phyloP scores from a whole-genome alignment of 2,888 invertebrate genomes.

The Clunio marinus region DNA sequence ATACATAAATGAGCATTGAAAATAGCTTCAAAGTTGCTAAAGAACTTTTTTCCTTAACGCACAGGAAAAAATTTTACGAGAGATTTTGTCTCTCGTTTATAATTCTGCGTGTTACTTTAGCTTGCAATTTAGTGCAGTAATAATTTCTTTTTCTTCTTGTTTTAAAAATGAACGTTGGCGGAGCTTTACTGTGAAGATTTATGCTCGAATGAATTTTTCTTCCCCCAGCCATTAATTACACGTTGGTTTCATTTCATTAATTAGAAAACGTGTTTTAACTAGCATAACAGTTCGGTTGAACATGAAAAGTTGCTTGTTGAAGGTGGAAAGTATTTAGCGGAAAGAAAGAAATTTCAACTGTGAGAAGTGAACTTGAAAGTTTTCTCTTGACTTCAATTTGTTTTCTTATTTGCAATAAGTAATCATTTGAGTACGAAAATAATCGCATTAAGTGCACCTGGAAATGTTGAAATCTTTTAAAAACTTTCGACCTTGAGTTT shows the following conservation, averaged over 20 bases:
- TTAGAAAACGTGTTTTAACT: slow-evolving; percentile 39
- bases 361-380: slow-evolving; percentile 21
- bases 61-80: too few relatives aligned
- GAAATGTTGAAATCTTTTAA: too few relatives aligned
- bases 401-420: too few relatives aligned
- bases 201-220: slow-evolving; percentile 28
- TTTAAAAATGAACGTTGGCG: slow-evolving; percentile 13
- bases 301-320: slow-evolving; percentile 9
- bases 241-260: slow-evolving; percentile 37
- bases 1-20: too few relatives aligned
- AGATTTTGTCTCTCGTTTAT: too few relatives aligned
- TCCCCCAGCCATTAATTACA: slow-evolving; percentile 30
- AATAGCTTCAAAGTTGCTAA: too few relatives aligned
- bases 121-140: not conserved
- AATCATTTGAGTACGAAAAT: too few relatives aligned
- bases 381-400: too few relatives aligned
- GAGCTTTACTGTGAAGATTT: slow-evolving; percentile 24
- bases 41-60: too few relatives aligned
- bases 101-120: too few relatives aligned
- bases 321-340: slow-evolving; percentile 17
- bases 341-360: slow-evolving; percentile 1
- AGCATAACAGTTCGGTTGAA: slow-evolving; percentile 20
- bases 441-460: too few relatives aligned
- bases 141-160: slow-evolving; percentile 5
- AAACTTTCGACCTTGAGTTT: too few relatives aligned